Evolutionary conservation across 2,888 invertebrate genomes (phyloP), one percentile per base, ranked within the genome.

Genomic region (Nezara viridula): DNA sequence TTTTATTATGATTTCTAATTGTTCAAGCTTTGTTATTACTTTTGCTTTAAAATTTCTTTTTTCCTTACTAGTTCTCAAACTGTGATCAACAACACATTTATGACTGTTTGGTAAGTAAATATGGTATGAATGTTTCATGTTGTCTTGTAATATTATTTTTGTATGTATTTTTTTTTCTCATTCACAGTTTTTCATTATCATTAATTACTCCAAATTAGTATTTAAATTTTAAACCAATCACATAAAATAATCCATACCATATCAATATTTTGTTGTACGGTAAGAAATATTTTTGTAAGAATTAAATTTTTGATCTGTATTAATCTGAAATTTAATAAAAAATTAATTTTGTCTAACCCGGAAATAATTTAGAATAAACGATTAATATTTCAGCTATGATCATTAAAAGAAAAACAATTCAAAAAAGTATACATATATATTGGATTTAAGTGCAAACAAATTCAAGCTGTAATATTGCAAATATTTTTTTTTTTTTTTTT

Each of bases 71-170:
- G 94, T 96, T 96, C 96, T 94, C 96, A 96, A 95, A 96, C 96
- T 96, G 95, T 96, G 95, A 95, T 96, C 95, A 96, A 96, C 96
- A 96, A 96, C 96, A 96, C 96, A 95, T 96, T 96, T 95, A 96
- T 96, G 95, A 96, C 96, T 94, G 96, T 96, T 93, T 96, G 96
- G 96, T 96, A 96, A 96, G 96, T 96, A 93, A 81, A 81, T 85
- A 81, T 77, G 87, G 86, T 55, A 55, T 89, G 66, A 86, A 73
- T 86, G 88, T 86, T 86, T 89, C 27, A 60, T 86, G 85, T 85
- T 88, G 81, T 88, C 81, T 88, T 88, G 88, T 88, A 77, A 81
- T 89, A 88, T 87, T 90, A 89, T 89, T 89, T 88, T 55, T 73
- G 40, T 47, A n/a, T 73, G 14, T 47, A 66, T 44, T 27, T 16